Percentiles rank a stretch among this genome's conserved stretches.
Conservation (phyloP, 2,113 vertebrate genomes). For the Apus apus region DNA sequence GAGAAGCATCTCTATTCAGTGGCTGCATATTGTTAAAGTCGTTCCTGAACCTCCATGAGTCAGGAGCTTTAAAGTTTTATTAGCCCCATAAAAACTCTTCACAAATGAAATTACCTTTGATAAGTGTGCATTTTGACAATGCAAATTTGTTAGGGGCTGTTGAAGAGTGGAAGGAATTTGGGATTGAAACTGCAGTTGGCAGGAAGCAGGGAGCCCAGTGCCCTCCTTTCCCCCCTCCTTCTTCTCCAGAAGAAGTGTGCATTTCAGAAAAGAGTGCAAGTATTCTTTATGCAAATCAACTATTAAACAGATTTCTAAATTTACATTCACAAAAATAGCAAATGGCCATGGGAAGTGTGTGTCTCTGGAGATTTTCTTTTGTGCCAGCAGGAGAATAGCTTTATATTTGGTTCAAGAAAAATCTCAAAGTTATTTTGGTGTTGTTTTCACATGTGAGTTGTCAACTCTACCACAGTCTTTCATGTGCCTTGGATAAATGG, state of each 20-base stretch:
- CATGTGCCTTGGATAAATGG: not conserved
- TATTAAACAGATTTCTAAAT: not conserved
- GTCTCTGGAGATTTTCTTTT: not conserved
- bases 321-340: not conserved
- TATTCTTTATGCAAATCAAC: conserved; percentile 21
- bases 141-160: conserved; percentile 75
- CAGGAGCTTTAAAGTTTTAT: conserved; percentile 80
- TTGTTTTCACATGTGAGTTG: not conserved
- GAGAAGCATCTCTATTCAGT: conserved; percentile 30
- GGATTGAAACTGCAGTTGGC: conserved; percentile 59
- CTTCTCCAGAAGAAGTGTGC: not conserved
- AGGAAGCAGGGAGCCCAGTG: conserved; percentile 47
- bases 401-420: not conserved
- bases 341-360: not conserved
- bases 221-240: not conserved
- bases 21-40: conserved; percentile 38
- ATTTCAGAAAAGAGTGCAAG: not conserved
- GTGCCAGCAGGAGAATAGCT: not conserved
- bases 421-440: not conserved
- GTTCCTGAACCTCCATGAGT: conserved; percentile 22
- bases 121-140: conserved; percentile 74
- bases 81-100: conserved; percentile 76
- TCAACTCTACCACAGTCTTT: conserved; percentile 28
- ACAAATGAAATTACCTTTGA: conserved; percentile 77
- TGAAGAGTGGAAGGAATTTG: conserved; percentile 68